Evolutionary conservation across 2,797 vertebrate species (phyloP).

Genomic region (Garrulus glandarius): DNA sequence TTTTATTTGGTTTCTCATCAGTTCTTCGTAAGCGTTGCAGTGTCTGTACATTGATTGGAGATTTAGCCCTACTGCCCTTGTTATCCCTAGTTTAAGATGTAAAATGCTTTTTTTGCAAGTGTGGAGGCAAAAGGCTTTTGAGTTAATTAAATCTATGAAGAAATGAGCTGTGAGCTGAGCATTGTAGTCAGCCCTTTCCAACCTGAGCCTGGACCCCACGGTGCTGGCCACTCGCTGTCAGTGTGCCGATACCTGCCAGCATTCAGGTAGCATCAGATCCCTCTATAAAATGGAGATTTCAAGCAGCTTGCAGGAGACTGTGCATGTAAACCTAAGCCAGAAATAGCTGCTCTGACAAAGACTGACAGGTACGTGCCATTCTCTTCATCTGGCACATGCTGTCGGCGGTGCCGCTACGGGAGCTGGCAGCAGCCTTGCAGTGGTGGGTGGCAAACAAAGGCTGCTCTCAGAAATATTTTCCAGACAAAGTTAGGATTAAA

Average conservation of each 20-base stretch:
- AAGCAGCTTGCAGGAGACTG: not conserved
- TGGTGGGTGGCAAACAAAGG: conserved; percentile 27
- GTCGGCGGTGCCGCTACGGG: not conserved
- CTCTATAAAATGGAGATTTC: conserved; percentile 9
- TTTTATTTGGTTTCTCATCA: conserved; percentile 30
- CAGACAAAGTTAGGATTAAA: not conserved
- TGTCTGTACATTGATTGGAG: not conserved
- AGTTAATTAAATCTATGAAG: conserved; percentile 52
- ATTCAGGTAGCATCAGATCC: not conserved
- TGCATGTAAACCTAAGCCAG: not conserved
- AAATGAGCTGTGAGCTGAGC: conserved; percentile 33
- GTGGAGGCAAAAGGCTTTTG: conserved; percentile 40
- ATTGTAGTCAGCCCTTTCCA: not conserved
- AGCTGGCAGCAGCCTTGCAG: conserved; percentile 21
- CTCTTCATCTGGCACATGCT: not conserved
- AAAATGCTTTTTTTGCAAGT: conserved; percentile 39
- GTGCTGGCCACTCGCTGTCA: not conserved
- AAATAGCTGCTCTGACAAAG: not conserved
- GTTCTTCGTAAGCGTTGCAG: not conserved
- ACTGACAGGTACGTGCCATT: conserved; percentile 17
- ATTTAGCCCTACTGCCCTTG: conserved; percentile 14
- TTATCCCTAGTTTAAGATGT: conserved; percentile 38
- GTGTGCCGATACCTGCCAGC: conserved; percentile 10
- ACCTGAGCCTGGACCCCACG: not conserved
- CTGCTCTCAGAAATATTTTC: not conserved